phyloP scores from a whole-genome alignment of 2,888 invertebrate species.

The Harpalus rufipes region DNA sequence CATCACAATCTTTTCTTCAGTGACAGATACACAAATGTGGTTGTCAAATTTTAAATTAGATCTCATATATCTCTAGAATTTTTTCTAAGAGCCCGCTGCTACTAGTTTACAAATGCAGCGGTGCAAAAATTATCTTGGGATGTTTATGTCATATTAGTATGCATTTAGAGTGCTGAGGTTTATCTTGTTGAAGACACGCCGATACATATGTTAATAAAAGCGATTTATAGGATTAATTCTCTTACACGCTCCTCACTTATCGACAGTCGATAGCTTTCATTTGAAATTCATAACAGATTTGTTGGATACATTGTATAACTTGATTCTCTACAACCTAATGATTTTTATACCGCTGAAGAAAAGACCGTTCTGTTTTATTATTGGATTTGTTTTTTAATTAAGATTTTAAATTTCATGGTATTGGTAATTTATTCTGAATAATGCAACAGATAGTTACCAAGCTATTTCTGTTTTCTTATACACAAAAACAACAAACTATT shows the following conservation, averaged over 20 bases:
- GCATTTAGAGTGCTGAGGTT: slow-evolving; percentile 48
- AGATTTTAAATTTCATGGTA: neutral
- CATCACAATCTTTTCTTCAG: slow-evolving; percentile 34
- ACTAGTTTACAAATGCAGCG: slow-evolving; percentile 1
- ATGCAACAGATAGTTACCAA: neutral
- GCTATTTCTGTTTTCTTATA: neutral
- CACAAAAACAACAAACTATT: too few relatives aligned
- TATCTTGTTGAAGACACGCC: slow-evolving; percentile 54
- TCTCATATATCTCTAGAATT: slow-evolving; percentile 31
- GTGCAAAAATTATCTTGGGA: neutral
- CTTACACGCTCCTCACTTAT: slow-evolving; percentile 28
- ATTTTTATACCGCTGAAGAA: neutral
- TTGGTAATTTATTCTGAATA: slow-evolving; percentile 13
- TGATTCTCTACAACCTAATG: neutral
- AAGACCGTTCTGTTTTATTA: slow-evolving; percentile 26
- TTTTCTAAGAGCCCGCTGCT: neutral
- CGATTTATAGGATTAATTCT: slow-evolving; percentile 54
- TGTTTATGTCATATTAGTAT: slow-evolving; percentile 56
- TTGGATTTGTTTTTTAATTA: neutral
- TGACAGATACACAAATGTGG: slow-evolving; percentile 43
- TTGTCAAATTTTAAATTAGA: slow-evolving; percentile 41
- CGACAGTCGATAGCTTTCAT: slow-evolving; percentile 44
- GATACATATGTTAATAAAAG: slow-evolving; percentile 59
- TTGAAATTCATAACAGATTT: slow-evolving; percentile 48
- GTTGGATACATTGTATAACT: slow-evolving; percentile 27